These are phyloP conservation scores for Ciconia boyciana DNA, from an alignment of 2,113 vertebrate species.

Conservation along the genomic window DNA sequence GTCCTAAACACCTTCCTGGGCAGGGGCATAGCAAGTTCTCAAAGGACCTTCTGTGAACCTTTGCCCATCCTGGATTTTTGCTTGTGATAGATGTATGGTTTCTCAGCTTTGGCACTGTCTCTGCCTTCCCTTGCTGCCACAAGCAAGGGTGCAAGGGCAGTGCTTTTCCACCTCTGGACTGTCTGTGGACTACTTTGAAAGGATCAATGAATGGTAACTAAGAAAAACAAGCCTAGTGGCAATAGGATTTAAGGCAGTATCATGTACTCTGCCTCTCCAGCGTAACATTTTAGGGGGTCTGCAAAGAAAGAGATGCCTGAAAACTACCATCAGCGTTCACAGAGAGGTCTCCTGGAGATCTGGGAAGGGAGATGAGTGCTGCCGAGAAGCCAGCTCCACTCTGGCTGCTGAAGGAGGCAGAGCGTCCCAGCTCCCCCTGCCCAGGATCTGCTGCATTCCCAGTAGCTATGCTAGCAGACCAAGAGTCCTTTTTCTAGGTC, in stretches of 20 bases:
- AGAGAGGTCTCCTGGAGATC: background rate
- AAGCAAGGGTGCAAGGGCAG: background rate
- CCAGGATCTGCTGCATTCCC: background rate
- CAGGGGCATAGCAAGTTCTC: background rate
- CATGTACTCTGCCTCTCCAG: background rate
- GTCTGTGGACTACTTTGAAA: background rate
- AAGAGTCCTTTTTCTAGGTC: background rate
- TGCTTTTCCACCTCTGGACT: background rate
- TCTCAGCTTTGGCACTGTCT: background rate
- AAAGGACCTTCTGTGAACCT: background rate
- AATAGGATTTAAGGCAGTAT: background rate
- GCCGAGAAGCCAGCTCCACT: background rate
- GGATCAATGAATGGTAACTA: background rate
- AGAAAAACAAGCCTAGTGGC: background rate
- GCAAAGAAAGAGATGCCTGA: background rate
- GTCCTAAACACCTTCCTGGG: background rate
- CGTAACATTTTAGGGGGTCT: background rate
- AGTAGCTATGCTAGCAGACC: background rate
- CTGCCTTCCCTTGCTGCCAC: background rate
- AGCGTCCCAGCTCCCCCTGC: fast-evolving
- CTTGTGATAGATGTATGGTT: background rate
- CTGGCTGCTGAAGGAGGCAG: background rate
- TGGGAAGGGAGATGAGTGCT: background rate
- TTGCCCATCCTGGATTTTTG: background rate
- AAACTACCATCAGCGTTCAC: background rate